Evolutionary conservation across 35 echinoderm and acorn worm genomes (phyloP).

Genomic region (Holothuria glaberrima): DNA sequence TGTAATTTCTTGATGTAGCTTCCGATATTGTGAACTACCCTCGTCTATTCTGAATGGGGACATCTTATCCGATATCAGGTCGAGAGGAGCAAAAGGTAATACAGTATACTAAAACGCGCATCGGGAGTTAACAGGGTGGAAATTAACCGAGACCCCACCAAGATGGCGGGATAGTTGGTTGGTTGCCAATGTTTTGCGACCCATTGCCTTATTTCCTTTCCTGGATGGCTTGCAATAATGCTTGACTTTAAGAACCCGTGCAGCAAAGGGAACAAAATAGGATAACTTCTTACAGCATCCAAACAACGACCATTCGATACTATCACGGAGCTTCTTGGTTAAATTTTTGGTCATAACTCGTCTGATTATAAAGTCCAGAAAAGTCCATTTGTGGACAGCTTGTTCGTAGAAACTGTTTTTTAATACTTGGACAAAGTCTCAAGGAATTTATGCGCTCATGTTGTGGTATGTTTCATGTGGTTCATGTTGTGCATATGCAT

Average conservation of each 20-base stretch:
- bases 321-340: slow-evolving; percentile 21
- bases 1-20: slow-evolving; percentile 17
- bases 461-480: slow-evolving; percentile 8
- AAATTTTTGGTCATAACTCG: neutral
- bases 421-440: neutral
- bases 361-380: neutral
- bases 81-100: slow-evolving; percentile 27
- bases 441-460: slow-evolving; percentile 2
- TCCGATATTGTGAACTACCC: slow-evolving; percentile 21
- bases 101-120: slow-evolving; percentile 19
- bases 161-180: neutral
- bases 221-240: slow-evolving; percentile 18
- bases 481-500: neutral
- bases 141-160: too few relatives aligned
- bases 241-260: neutral
- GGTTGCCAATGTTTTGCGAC: neutral
- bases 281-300: neutral
- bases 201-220: slow-evolving; percentile 2
- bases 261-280: neutral
- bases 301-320: neutral
- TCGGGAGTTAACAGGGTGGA: too few relatives aligned
- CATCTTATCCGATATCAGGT: slow-evolving; percentile 41
- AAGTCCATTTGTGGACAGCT: slow-evolving; percentile 12
- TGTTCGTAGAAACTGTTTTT: slow-evolving; percentile 18
- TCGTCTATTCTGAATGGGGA: slow-evolving; percentile 41